These are phyloP conservation scores for Tetropium fuscum DNA, from an alignment of 2,888 invertebrate species.

Conservation along the genomic window DNA sequence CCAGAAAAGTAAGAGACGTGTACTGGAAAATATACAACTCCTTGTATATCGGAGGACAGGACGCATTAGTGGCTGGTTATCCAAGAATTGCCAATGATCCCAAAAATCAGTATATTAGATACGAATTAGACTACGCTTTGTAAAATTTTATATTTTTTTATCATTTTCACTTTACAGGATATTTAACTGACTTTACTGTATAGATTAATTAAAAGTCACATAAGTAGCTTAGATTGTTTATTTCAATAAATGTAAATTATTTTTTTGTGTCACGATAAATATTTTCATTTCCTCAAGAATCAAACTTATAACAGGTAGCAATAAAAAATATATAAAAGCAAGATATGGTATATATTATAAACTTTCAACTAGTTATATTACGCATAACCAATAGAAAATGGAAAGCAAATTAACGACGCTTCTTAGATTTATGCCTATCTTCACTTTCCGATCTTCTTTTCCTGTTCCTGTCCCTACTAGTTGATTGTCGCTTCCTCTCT, in stretches of 20 bases:
- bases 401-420: no score
- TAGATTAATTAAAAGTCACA: conserved; percentile 11
- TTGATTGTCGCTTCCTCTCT: background rate
- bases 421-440: no score
- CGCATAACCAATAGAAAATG: no score
- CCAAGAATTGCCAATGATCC: conserved; percentile 97
- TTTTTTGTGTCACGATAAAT: conserved; percentile 7
- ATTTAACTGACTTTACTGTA: background rate
- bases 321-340: background rate
- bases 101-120: conserved; percentile 92
- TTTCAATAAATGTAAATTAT: conserved; percentile 7
- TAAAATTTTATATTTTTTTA: conserved; percentile 66
- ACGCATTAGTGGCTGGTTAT: conserved; percentile 96
- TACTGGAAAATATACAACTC: conserved; percentile 99
- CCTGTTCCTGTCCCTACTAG: background rate
- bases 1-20: conserved; percentile 98
- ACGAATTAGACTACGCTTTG: conserved; percentile 93
- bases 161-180: background rate
- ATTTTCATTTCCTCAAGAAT: background rate
- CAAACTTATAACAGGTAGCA: no score
- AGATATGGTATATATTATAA: conserved; percentile 4
- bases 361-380: no score
- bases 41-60: conserved; percentile 98
- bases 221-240: no score
- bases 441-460: no score